Base-by-base conservation (phyloP, 2,797 vertebrate genomes). In the Coregonus suidteri region DNA sequence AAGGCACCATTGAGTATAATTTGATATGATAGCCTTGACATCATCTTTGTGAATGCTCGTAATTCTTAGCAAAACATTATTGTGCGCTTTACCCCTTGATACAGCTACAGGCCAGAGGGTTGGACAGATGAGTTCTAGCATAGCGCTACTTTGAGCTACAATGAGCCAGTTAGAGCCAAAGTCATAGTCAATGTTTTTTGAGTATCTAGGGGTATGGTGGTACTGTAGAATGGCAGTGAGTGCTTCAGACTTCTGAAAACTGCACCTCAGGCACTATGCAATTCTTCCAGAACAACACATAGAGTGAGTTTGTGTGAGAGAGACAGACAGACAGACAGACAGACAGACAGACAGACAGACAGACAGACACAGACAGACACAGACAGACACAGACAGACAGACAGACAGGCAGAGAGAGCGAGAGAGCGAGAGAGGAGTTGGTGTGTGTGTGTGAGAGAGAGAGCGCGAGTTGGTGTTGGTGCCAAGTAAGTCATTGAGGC, bases 401-500 rank as follows among this genome's bases (percentile, higher is more conserved):
- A 68, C 16, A 41, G 34, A 37, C 0, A 68, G 66, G 11, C 31
- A 34, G 41, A 14, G 9, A 65, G 41, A 25, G 59, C 11, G 59
- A 6, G 18, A 11, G 0, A 64, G 59, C 7, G 59, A 25, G 59
- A 25, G 18, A 25, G 59, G 0, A 4, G 7, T 16, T 1, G 59
- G n/a, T 25, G 25, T 25, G 25, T 25, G 25, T 25, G 25, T 25
- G 25, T 25, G 56, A 64, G 59, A 52, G 52, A 4, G 53, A 56
- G 54, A 56, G 15, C 4, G 16, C 6, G 53, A 18, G 54, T 18
- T 2, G 54, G 3, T 1, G 53, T 54, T 14, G 15, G 15, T 56
- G 54, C 54, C 15, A 18, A 56, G 54, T 18, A 56, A 73, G 90
- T 89, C 88, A 92, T 87, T 90, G 88, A 71, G 81, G 79, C 77